These are phyloP conservation scores for Hexactinellida sp. DNA, from an alignment of 37 sponge, comb jelly and placozoan species.

Conservation along the genomic window DNA sequence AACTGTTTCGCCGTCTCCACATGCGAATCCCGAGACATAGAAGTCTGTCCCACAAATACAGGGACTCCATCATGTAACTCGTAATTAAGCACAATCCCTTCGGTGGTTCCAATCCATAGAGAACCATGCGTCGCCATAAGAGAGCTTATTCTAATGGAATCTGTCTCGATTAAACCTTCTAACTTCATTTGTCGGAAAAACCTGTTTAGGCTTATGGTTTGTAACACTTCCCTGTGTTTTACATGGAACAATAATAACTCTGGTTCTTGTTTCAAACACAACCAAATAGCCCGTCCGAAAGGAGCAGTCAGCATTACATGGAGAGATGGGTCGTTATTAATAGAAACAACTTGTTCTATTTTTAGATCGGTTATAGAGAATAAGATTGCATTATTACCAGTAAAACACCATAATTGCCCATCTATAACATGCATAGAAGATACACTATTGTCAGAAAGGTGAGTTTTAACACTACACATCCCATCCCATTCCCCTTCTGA, in stretches of 20 bases:
- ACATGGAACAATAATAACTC: not conserved
- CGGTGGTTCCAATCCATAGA: not conserved
- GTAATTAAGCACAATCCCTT: not conserved
- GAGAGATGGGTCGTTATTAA: not conserved
- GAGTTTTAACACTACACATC: not conserved
- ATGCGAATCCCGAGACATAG: not conserved
- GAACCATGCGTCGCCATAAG: not conserved
- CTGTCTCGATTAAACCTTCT: not conserved
- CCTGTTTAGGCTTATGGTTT: not conserved
- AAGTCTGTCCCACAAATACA: slow-evolving; percentile 11
- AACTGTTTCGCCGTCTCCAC: not conserved
- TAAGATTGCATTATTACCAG: not conserved
- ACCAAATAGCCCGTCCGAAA: not conserved
- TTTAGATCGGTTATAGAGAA: not conserved
- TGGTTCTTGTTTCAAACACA: not conserved
- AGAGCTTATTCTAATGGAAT: not conserved
- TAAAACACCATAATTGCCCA: not conserved
- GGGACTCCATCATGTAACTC: slow-evolving; percentile 1
- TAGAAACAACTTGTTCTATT: not conserved
- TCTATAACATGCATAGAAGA: not conserved
- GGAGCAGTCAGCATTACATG: not conserved
- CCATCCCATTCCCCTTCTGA: not conserved
- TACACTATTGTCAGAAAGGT: not conserved
- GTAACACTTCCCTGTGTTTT: not conserved
- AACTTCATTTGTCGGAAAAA: not conserved